Evolutionary conservation across 2,797 vertebrate species (phyloP).

Genomic region (Sebastes matsubarae): DNA sequence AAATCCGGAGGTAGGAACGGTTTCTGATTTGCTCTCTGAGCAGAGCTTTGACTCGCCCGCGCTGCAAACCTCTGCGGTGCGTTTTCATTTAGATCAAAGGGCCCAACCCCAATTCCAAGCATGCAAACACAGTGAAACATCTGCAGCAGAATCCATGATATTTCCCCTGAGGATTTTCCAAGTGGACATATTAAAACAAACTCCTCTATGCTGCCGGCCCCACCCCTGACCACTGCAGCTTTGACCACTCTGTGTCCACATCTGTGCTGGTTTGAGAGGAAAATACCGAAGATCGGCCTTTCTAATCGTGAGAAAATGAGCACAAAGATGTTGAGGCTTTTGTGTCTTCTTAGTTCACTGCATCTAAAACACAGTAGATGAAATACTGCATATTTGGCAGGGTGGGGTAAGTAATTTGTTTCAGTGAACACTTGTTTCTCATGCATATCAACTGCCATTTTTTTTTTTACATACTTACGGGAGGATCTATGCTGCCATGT

Average conservation of each 20-base stretch:
- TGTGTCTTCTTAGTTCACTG: neutral
- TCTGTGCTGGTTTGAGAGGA: constrained; percentile 52
- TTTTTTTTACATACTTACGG: constrained; percentile 8
- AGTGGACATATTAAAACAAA: constrained; percentile 76
- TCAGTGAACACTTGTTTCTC: constrained; percentile 22
- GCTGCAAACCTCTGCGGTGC: constrained; percentile 67
- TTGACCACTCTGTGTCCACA: constrained; percentile 64
- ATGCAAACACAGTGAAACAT: constrained; percentile 77
- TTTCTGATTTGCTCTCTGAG: constrained; percentile 47
- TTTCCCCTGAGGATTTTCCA: constrained; percentile 67
- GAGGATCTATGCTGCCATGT: constrained; percentile 10
- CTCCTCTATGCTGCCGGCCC: constrained; percentile 53
- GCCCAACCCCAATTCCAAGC: constrained; percentile 75
- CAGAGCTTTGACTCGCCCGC: constrained; percentile 38
- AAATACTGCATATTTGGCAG: constrained; percentile 14
- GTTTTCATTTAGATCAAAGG: constrained; percentile 81
- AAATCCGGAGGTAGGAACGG: constrained; percentile 58
- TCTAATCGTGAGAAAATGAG: constrained; percentile 53
- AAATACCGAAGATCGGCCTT: constrained; percentile 32
- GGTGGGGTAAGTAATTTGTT: neutral
- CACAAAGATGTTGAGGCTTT: neutral
- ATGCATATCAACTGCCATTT: constrained; percentile 17
- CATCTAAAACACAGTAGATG: neutral
- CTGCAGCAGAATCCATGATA: constrained; percentile 73
- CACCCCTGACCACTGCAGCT: constrained; percentile 70